These are phyloP conservation scores for Notoglanidium macrostoma DNA, from an alignment of 2,797 vertebrate genomes.

Conservation along the genomic window DNA sequence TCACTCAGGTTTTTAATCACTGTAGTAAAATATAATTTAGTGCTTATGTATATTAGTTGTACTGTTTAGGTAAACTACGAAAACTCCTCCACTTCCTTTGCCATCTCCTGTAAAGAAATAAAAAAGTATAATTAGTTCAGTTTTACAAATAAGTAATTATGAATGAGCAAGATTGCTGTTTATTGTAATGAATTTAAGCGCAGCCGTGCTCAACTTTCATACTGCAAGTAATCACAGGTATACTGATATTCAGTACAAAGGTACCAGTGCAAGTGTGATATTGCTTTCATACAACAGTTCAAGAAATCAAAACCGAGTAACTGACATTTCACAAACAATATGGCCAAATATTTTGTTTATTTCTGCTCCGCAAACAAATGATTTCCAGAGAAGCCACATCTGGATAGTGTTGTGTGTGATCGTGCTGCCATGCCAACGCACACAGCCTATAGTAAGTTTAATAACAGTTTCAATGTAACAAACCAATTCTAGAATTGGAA, in stretches of 20 bases:
- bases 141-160: not conserved
- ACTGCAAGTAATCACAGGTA: not conserved
- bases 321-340: not conserved
- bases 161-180: not conserved
- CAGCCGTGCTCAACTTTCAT: not conserved
- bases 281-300: not conserved
- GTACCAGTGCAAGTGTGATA: not conserved
- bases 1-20: constrained; percentile 14
- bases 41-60: constrained; percentile 23
- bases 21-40: constrained; percentile 56
- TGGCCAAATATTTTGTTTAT: not conserved
- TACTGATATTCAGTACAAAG: not conserved
- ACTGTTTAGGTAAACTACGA: constrained; percentile 50
- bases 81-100: constrained; percentile 74
- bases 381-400: not conserved
- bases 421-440: not conserved
- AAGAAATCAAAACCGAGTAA: not conserved
- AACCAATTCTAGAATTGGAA: not conserved
- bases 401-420: not conserved
- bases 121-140: not conserved
- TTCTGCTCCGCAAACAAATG: not conserved
- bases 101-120: constrained; percentile 72
- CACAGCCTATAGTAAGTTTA: not conserved
- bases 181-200: not conserved
- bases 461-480: not conserved